These are phyloP conservation scores for Aplodontia rufa DNA, from an alignment of 2,113 vertebrate species.

Conservation along the genomic window DNA sequence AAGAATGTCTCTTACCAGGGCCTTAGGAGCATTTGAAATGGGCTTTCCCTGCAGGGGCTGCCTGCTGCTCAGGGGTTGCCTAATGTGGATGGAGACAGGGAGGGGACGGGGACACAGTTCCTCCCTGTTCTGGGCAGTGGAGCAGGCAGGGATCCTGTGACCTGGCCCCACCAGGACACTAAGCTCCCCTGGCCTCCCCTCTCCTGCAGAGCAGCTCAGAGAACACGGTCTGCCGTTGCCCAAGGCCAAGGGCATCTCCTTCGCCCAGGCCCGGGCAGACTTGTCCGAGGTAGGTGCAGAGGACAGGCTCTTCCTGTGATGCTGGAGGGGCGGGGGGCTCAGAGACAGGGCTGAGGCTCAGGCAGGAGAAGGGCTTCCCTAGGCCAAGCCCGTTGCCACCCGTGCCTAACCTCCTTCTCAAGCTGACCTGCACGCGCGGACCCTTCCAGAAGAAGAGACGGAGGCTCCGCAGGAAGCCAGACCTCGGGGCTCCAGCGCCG, in stretches of 20 bases:
- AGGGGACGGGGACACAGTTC: no score
- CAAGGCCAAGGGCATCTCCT: conserved; percentile 54
- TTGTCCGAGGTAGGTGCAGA: conserved; percentile 25
- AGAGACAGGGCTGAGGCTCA: neutral
- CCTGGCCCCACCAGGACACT: neutral
- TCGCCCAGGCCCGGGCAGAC: neutral
- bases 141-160: no score
- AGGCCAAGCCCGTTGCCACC: neutral
- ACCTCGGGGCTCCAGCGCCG: neutral
- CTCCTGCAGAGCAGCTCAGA: conserved; percentile 50
- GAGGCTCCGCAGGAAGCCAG: neutral
- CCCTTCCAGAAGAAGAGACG: neutral
- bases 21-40: no score
- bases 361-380: rapidly evolving
- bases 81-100: no score
- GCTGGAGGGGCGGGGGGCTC: no score
- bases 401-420: neutral
- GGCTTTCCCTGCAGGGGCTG: no score
- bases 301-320: no score
- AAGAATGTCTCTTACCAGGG: no score
- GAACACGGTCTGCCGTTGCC: conserved; percentile 16
- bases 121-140: neutral
- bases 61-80: no score
- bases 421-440: neutral
- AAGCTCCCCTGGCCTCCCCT: neutral